Conservation (phyloP, 2,797 vertebrate genomes). For the Siniperca scherzeri region DNA sequence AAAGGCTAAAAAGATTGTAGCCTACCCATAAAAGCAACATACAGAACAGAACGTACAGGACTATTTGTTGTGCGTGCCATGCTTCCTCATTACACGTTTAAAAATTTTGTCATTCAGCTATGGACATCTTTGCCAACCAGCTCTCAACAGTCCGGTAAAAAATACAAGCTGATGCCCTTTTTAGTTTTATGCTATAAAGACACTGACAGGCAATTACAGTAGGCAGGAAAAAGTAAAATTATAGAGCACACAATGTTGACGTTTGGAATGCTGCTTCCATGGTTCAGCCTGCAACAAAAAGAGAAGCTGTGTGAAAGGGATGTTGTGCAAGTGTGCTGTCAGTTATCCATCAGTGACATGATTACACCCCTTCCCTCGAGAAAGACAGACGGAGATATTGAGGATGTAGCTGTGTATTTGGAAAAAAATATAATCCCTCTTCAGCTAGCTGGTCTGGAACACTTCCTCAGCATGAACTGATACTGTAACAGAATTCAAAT, state of each 20-base stretch:
- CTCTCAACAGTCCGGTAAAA: slow-evolving; percentile 29
- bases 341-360: slow-evolving; percentile 78
- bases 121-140: neutral
- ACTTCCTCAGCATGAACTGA: slow-evolving; percentile 43
- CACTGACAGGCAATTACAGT: slow-evolving; percentile 70
- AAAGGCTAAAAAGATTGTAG: slow-evolving; percentile 1
- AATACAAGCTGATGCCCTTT: slow-evolving; percentile 50
- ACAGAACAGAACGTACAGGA: neutral
- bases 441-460: slow-evolving; percentile 50
- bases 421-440: slow-evolving; percentile 24
- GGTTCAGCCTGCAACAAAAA: slow-evolving; percentile 55
- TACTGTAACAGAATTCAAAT: slow-evolving; percentile 62
- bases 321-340: slow-evolving; percentile 71
- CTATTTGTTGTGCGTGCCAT: neutral
- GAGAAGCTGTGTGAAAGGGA: slow-evolving; percentile 56
- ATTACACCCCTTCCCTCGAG: slow-evolving; percentile 65
- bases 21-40: neutral
- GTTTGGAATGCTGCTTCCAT: slow-evolving; percentile 36
- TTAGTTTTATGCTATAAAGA: slow-evolving; percentile 58
- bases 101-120: slow-evolving; percentile 34
- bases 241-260: slow-evolving; percentile 63
- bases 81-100: slow-evolving; percentile 37
- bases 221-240: slow-evolving; percentile 67
- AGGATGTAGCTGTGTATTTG: slow-evolving; percentile 46
- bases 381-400: slow-evolving; percentile 58